Conservation (phyloP, 1,140 invertebrate species). For the Drosophila nikananu region DNA sequence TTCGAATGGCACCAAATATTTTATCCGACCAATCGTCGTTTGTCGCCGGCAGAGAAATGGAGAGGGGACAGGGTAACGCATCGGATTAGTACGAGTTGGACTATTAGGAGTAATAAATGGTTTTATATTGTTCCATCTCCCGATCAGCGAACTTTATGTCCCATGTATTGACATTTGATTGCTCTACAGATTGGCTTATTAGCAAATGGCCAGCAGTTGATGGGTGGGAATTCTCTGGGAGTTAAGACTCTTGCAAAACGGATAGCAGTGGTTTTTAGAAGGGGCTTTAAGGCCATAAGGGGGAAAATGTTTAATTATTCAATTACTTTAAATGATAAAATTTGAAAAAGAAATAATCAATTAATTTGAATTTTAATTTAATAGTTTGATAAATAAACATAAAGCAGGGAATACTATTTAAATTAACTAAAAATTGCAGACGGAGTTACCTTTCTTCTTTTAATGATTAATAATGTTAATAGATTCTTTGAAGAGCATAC, state of each 20-base stretch:
- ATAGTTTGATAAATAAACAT: no score
- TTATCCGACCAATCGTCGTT: conserved; percentile 56
- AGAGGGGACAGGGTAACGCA: conserved; percentile 49
- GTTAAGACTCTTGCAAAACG: no score
- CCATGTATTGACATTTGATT: conserved; percentile 77
- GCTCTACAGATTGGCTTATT: conserved; percentile 74
- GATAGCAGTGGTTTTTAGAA: not conserved
- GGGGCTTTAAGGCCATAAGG: not conserved
- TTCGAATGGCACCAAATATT: conserved; percentile 77
- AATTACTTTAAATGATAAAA: not conserved
- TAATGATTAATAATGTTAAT: not conserved
- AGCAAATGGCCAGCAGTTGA: conserved; percentile 37
- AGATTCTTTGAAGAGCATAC: not conserved
- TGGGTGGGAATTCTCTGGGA: conserved; percentile 9
- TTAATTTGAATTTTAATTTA: not conserved
- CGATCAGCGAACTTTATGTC: conserved; percentile 59
- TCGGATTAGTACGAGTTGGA: conserved; percentile 29
- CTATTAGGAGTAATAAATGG: conserved; percentile 68
- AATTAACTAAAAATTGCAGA: no score
- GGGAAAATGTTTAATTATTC: not conserved
- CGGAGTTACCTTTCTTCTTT: not conserved
- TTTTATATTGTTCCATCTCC: conserved; percentile 52
- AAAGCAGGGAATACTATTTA: not conserved
- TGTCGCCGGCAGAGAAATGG: conserved; percentile 24
- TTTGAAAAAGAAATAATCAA: not conserved